Evolutionary conservation across 2,888 invertebrate genomes (phyloP).

Genomic region (Plebejus melissa): DNA sequence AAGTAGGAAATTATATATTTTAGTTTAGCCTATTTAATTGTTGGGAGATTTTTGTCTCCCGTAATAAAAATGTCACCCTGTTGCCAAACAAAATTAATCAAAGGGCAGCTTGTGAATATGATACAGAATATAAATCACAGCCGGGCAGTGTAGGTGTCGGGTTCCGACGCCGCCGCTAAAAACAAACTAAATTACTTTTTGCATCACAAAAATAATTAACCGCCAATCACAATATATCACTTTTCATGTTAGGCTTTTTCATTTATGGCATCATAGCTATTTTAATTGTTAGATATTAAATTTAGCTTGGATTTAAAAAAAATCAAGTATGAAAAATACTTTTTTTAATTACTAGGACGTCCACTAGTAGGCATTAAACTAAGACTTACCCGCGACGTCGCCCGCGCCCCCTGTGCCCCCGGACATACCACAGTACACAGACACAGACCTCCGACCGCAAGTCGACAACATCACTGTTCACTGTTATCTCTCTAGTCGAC

Average conservation of each 20-base stretch:
- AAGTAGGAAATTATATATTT: neutral
- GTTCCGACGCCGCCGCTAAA: neutral
- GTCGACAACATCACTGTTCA: conserved; percentile 42
- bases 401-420: neutral
- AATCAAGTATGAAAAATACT: neutral
- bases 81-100: neutral
- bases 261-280: neutral
- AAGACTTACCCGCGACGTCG: conserved; percentile 12
- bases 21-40: neutral
- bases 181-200: neutral
- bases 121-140: neutral
- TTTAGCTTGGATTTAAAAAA: neutral
- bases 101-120: neutral
- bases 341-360: neutral
- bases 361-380: neutral
- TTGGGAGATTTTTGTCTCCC: neutral
- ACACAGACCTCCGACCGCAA: conserved; percentile 38
- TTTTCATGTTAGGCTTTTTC: neutral
- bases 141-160: neutral
- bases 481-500: conserved; percentile 44
- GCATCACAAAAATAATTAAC: conserved; percentile 16
- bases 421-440: conserved; percentile 37
- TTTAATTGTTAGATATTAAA: neutral
- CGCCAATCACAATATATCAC: conserved; percentile 21
- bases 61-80: neutral